phyloP scores from a whole-genome alignment of 2,797 vertebrate species.

The Karalla daura region DNA sequence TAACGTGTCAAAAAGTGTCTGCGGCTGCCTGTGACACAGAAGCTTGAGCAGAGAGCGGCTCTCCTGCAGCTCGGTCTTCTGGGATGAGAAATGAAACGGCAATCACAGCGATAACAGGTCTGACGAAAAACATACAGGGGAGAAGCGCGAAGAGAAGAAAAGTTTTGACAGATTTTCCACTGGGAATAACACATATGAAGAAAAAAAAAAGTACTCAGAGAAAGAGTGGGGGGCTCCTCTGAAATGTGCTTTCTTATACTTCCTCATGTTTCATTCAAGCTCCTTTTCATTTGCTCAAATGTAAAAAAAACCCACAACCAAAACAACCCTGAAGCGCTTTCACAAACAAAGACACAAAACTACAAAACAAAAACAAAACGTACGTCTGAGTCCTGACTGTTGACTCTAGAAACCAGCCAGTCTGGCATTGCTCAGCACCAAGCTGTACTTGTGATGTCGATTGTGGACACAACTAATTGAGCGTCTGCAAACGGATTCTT shows the following conservation, averaged over 20 bases:
- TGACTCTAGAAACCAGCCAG: not conserved
- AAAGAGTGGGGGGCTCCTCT: slow-evolving; percentile 20
- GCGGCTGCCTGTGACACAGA: slow-evolving; percentile 15
- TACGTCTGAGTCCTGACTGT: not conserved
- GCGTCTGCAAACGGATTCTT: slow-evolving; percentile 23
- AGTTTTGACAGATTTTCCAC: slow-evolving; percentile 49
- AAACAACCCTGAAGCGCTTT: not conserved
- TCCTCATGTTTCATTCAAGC: not conserved
- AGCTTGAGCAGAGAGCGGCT: slow-evolving; percentile 24
- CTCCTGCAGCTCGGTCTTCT: slow-evolving; percentile 28
- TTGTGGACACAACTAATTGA: slow-evolving; percentile 32
- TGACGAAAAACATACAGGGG: slow-evolving; percentile 39
- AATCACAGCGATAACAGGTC: slow-evolving; percentile 50
- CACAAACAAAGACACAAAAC: no score
- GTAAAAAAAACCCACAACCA: not conserved
- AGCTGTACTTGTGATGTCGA: not conserved
- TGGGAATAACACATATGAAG: slow-evolving; percentile 37
- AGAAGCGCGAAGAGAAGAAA: slow-evolving; percentile 23
- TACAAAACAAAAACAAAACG: not conserved
- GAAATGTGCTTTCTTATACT: slow-evolving; percentile 14
- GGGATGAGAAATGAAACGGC: slow-evolving; percentile 50
- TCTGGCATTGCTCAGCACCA: not conserved
- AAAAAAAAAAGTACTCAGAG: slow-evolving; percentile 12
- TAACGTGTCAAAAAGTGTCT: slow-evolving; percentile 26
- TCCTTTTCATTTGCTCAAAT: not conserved